Conservation (phyloP, 2,797 vertebrate genomes). For the Cossypha heuglini region DNA sequence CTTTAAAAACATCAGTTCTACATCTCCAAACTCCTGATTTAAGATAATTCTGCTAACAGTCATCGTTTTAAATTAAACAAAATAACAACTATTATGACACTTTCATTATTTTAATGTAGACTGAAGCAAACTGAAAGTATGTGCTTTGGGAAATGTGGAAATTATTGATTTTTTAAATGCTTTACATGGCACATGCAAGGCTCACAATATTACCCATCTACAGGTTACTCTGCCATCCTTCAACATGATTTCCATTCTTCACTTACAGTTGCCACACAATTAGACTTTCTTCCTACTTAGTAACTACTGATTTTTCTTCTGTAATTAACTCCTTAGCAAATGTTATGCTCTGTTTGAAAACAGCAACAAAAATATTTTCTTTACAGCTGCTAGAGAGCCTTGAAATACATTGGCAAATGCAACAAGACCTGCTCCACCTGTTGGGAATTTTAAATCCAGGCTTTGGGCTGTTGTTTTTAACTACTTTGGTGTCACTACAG, state of each 20-base stretch:
- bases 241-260: neutral
- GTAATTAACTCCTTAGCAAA: neutral
- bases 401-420: neutral
- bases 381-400: neutral
- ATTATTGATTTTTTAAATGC: neutral
- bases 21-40: neutral
- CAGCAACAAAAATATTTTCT: neutral
- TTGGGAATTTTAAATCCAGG: conserved; percentile 36
- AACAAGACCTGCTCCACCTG: neutral
- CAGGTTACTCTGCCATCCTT: neutral
- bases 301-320: neutral
- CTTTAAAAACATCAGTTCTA: neutral
- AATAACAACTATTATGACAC: neutral
- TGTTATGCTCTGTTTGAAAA: neutral
- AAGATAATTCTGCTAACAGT: neutral
- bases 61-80: neutral
- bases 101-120: neutral
- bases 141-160: neutral
- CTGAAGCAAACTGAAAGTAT: neutral
- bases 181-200: neutral
- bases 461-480: neutral
- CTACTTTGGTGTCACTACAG: neutral
- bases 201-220: neutral
- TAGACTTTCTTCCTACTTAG: neutral
- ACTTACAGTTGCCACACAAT: neutral